phyloP scores from a whole-genome alignment of 2,113 vertebrate genomes.

The Hippocampus abdominalis region DNA sequence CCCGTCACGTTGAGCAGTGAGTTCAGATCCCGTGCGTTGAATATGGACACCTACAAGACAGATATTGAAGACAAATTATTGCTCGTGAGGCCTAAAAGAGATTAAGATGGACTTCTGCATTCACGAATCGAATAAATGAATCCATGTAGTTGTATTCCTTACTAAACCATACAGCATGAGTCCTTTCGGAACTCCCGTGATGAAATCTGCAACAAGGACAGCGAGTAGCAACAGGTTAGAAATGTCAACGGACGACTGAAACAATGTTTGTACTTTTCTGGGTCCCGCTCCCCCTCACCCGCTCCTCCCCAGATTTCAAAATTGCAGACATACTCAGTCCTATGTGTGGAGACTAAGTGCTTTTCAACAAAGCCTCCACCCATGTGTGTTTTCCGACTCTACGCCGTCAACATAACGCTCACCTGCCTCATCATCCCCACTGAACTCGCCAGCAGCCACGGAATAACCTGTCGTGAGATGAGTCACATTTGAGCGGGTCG shows the following conservation, averaged over 20 bases:
- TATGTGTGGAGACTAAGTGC: not conserved
- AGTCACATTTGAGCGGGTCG: not conserved
- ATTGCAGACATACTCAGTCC: constrained; percentile 5
- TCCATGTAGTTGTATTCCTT: constrained; percentile 55
- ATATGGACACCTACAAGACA: constrained; percentile 78
- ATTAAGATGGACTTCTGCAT: not conserved
- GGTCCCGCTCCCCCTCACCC: no score
- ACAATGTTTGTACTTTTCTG: constrained; percentile 2
- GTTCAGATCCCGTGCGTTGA: constrained; percentile 78
- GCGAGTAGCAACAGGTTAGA: constrained; percentile 4
- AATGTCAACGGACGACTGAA: not conserved
- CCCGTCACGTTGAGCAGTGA: constrained; percentile 83
- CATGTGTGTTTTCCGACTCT: constrained; percentile 20
- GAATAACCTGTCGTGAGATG: constrained; percentile 77
- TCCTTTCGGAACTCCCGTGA: constrained; percentile 88
- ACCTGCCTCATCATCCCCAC: constrained; percentile 82
- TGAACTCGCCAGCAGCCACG: constrained; percentile 85
- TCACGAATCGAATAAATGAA: not conserved
- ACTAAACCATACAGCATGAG: constrained; percentile 85
- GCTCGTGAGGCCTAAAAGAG: not conserved
- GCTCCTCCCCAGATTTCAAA: not conserved
- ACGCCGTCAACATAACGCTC: constrained; percentile 57
- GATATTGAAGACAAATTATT: not conserved
- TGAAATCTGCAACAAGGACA: constrained; percentile 75
- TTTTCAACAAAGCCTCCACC: constrained; percentile 20